phyloP scores from a whole-genome alignment of 1,140 invertebrate genomes.

The Drosophila miranda region DNA sequence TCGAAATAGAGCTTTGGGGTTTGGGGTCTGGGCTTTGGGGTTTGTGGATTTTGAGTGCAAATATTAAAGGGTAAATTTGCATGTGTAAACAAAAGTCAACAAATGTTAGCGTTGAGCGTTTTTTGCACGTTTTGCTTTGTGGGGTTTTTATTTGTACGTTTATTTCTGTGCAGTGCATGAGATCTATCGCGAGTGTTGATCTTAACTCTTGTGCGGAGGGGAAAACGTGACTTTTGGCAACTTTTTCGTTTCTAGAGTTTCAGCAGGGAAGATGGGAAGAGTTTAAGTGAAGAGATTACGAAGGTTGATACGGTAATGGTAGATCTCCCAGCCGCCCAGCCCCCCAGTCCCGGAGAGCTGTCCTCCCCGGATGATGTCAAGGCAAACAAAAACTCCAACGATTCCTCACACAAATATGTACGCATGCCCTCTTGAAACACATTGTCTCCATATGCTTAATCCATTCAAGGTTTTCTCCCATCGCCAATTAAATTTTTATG shows the following conservation, averaged over 20 bases:
- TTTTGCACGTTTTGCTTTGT: constrained; percentile 46
- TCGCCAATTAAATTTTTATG: constrained; percentile 58
- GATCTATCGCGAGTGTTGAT: constrained; percentile 45
- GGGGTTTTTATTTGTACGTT: constrained; percentile 1
- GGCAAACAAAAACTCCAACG: constrained; percentile 5
- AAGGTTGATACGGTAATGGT: constrained; percentile 13
- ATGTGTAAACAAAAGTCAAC: constrained; percentile 48
- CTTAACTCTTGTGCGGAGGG: constrained; percentile 35
- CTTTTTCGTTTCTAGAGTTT: constrained; percentile 17
- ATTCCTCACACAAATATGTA: constrained; percentile 11
- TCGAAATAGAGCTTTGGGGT: constrained; percentile 15
- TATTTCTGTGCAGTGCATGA: constrained; percentile 27
- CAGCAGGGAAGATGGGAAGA: constrained; percentile 31
- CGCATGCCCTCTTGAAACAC: constrained; percentile 18
- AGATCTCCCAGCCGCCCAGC: constrained; percentile 1
- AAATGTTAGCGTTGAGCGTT: constrained; percentile 61
- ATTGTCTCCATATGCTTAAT: constrained; percentile 50
- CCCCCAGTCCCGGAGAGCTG: too few relatives aligned
- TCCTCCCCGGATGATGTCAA: too few relatives aligned
- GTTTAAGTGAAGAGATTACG: constrained; percentile 21
- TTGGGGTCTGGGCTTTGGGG: not conserved
- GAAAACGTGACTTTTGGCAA: constrained; percentile 51
- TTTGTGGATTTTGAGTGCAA: constrained; percentile 32
- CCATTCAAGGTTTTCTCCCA: constrained; percentile 43
- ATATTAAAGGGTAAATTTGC: constrained; percentile 61